These are phyloP conservation scores for Eucera pruinosa DNA, from an alignment of 2,888 invertebrate species.

Conservation along the genomic window DNA sequence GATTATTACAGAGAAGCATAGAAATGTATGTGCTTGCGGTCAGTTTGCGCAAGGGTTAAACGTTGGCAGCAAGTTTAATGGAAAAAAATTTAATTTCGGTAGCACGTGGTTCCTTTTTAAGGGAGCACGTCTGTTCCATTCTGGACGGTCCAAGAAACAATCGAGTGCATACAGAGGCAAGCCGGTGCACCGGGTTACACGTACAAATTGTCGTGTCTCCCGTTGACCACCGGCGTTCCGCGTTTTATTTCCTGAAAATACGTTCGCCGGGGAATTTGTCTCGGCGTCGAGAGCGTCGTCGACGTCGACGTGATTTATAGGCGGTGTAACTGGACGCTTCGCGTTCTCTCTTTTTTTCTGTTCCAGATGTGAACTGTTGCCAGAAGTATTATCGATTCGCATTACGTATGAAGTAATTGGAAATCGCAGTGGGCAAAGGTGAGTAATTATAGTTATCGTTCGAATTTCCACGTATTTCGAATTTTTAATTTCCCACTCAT, in stretches of 20 bases:
- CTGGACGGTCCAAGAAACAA: slow-evolving; percentile 29
- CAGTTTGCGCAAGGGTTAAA: too few relatives aligned
- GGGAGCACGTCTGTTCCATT: slow-evolving; percentile 6
- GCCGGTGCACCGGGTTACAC: slow-evolving; percentile 4
- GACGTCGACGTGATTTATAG: slow-evolving; percentile 35
- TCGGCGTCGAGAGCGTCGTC: slow-evolving; percentile 34
- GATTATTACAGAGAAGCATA: too few relatives aligned
- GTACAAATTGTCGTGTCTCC: slow-evolving; percentile 43
- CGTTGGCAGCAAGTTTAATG: background rate
- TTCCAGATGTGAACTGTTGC: slow-evolving; percentile 77
- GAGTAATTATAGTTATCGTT: slow-evolving; percentile 59
- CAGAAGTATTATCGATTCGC: slow-evolving; percentile 78
- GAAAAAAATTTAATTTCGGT: slow-evolving; percentile 10
- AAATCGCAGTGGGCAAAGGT: slow-evolving; percentile 74
- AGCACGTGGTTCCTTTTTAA: background rate
- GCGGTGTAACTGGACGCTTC: slow-evolving; percentile 28
- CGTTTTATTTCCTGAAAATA: slow-evolving; percentile 46
- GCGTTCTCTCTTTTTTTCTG: slow-evolving; percentile 54
- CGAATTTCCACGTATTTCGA: too few relatives aligned
- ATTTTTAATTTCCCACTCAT: background rate
- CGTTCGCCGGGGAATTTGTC: slow-evolving; percentile 49
- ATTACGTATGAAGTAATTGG: slow-evolving; percentile 74
- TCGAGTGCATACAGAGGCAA: slow-evolving; percentile 19
- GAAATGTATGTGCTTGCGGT: too few relatives aligned
- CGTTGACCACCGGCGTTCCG: slow-evolving; percentile 36